phyloP scores from a whole-genome alignment of 2,797 vertebrate genomes.

The Pangasius larnaudii region DNA sequence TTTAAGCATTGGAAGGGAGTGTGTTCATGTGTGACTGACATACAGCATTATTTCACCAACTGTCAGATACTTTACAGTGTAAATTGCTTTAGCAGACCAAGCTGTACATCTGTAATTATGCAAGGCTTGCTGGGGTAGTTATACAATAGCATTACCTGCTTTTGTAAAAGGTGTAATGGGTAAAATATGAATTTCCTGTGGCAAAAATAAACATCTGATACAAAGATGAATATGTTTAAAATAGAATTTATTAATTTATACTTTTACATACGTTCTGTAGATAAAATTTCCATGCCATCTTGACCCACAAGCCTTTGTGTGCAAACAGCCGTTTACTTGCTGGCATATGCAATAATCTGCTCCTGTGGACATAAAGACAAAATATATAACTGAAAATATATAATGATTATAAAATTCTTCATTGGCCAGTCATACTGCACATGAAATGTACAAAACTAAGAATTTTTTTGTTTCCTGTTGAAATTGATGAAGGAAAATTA shows the following conservation, averaged over 20 bases:
- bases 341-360: slow-evolving; percentile 93
- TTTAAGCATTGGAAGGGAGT: background rate
- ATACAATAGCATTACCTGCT: background rate
- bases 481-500: background rate
- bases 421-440: background rate
- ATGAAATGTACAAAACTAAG: background rate
- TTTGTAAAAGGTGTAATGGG: background rate
- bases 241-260: slow-evolving; percentile 74
- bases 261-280: slow-evolving; percentile 63
- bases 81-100: background rate
- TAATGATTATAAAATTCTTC: background rate
- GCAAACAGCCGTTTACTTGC: slow-evolving; percentile 78
- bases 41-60: background rate
- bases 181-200: background rate
- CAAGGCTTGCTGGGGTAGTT: background rate
- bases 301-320: slow-evolving; percentile 21
- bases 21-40: background rate
- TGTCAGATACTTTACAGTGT: background rate
- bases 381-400: slow-evolving; percentile 37
- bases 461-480: background rate
- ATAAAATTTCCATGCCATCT: slow-evolving; percentile 56
- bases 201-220: background rate
- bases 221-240: slow-evolving; percentile 58
- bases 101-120: background rate
- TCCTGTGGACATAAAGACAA: slow-evolving; percentile 80